These are phyloP conservation scores for Temnothorax curvispinosus DNA, from an alignment of 1,140 invertebrate genomes.

Conservation along the genomic window DNA sequence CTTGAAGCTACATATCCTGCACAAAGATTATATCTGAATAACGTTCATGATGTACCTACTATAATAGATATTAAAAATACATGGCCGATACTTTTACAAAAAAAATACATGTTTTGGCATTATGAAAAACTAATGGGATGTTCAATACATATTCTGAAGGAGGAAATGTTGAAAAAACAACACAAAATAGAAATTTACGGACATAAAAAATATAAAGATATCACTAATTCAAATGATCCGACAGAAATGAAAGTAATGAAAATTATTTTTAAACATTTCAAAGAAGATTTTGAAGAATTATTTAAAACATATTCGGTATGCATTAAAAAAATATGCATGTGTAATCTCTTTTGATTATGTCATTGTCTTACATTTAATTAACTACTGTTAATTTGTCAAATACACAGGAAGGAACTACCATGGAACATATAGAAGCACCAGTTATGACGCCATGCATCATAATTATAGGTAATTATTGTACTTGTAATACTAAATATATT, in stretches of 20 bases:
- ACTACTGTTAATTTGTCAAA: too few species aligned
- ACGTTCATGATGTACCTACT: background rate
- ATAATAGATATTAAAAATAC: background rate
- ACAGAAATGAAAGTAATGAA: background rate
- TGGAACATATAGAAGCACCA: too few species aligned
- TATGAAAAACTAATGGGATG: background rate
- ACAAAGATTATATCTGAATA: background rate
- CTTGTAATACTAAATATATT: background rate
- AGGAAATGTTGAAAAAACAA: background rate
- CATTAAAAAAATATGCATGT: too few species aligned
- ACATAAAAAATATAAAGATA: background rate
- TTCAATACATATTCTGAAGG: background rate
- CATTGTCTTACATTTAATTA: too few species aligned
- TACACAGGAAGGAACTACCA: too few species aligned
- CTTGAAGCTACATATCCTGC: conserved; percentile 16
- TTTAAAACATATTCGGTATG: too few species aligned
- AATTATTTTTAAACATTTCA: conserved; percentile 2
- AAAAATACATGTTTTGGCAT: conserved; percentile 11
- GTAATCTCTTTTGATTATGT: too few species aligned
- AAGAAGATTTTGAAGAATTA: too few species aligned
- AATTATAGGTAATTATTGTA: too few species aligned
- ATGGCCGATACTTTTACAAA: conserved; percentile 14
- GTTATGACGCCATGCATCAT: too few species aligned
- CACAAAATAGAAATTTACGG: background rate
- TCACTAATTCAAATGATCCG: background rate